These are phyloP conservation scores for Budorcas taxicolor DNA, from an alignment of 2,113 vertebrate genomes.

Conservation along the genomic window DNA sequence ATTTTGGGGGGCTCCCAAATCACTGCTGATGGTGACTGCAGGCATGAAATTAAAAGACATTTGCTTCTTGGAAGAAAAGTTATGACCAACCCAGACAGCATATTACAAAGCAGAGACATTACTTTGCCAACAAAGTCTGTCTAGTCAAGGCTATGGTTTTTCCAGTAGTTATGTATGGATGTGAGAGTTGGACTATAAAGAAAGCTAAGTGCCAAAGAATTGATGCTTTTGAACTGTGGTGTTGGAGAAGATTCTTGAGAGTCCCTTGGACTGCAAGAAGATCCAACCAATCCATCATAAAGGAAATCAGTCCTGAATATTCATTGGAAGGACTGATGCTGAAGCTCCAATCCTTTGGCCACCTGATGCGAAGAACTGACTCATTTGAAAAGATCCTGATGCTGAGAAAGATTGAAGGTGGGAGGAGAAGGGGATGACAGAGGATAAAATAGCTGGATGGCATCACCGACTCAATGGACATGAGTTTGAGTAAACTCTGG, in stretches of 20 bases:
- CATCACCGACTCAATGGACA: background rate
- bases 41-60: background rate
- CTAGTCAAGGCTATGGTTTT: background rate
- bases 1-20: background rate
- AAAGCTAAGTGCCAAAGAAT: rapidly evolving
- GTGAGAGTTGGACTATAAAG: background rate
- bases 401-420: background rate
- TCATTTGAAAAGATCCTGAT: background rate
- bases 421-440: background rate
- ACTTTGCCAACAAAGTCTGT: background rate
- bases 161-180: background rate
- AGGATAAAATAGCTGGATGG: background rate
- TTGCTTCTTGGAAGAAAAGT: background rate
- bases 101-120: background rate
- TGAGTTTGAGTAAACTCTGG: background rate
- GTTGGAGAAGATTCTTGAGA: background rate
- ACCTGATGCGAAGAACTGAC: background rate
- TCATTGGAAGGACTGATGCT: background rate
- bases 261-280: background rate
- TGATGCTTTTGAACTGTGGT: background rate
- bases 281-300: background rate
- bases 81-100: background rate
- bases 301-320: background rate
- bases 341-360: background rate
- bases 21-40: background rate